Evolutionary conservation across 2,113 vertebrate species (phyloP).

Genomic region (Hyla sarda): DNA sequence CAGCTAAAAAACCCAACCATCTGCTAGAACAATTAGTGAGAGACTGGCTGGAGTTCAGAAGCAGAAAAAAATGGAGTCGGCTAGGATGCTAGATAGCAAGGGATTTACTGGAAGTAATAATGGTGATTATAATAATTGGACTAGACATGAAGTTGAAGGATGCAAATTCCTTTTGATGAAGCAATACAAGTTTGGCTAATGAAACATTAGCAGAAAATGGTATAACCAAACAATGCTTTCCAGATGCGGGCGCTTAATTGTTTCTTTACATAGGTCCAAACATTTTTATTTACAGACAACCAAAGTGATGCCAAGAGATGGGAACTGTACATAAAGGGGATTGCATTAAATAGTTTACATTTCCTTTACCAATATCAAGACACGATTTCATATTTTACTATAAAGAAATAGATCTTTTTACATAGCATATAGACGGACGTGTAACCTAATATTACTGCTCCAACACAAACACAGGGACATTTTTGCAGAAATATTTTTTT

Average conservation of each 20-base stretch:
- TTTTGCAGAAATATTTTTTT: not conserved
- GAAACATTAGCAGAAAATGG: slow-evolving; percentile 51
- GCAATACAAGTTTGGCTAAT: slow-evolving; percentile 52
- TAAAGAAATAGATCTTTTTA: not conserved
- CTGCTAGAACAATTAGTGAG: slow-evolving; percentile 41
- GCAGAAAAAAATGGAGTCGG: slow-evolving; percentile 29
- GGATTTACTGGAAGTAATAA: slow-evolving; percentile 58
- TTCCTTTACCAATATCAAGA: not conserved
- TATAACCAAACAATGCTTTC: slow-evolving; percentile 44
- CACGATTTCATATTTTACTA: not conserved
- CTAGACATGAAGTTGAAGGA: slow-evolving; percentile 46
- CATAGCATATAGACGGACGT: not conserved
- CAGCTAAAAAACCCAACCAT: slow-evolving; percentile 23
- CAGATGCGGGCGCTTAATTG: slow-evolving; percentile 48
- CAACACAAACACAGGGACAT: not conserved
- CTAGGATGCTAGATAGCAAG: slow-evolving; percentile 56
- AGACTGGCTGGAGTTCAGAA: slow-evolving; percentile 50
- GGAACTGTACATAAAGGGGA: not conserved
- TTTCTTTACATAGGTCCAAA: not conserved
- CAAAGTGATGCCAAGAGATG: not conserved
- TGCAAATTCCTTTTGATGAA: slow-evolving; percentile 55
- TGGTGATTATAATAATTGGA: slow-evolving; percentile 54
- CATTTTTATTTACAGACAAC: slow-evolving; percentile 18
- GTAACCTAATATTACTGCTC: not conserved
- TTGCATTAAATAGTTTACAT: not conserved